Evolutionary conservation across 2,888 invertebrate genomes (phyloP).

Genomic region (Aphodius granarius): DNA sequence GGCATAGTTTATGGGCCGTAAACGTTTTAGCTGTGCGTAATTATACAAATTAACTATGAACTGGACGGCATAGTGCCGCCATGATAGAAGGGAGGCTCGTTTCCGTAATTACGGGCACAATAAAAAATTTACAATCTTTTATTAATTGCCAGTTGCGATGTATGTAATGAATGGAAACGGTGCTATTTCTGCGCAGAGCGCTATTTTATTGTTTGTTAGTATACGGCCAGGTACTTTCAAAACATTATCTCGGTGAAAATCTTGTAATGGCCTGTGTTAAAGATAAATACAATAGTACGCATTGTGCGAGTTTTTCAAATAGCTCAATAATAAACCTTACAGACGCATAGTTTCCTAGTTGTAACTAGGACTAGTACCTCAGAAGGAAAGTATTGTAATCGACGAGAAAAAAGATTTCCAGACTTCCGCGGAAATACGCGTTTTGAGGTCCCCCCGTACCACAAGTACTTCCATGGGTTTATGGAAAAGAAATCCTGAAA

Average conservation of each 20-base stretch:
- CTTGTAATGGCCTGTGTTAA: neutral
- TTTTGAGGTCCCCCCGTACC: too few species aligned
- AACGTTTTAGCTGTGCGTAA: conserved; percentile 49
- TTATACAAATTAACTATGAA: conserved; percentile 50
- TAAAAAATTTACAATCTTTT: conserved; percentile 38
- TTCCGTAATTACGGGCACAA: conserved; percentile 36
- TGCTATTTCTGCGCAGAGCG: neutral
- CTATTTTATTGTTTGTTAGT: neutral
- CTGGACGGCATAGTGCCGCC: conserved; percentile 21
- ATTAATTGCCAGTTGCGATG: conserved; percentile 20
- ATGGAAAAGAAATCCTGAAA: too few species aligned
- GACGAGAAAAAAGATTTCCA: too few species aligned
- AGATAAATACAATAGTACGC: neutral
- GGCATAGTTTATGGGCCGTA: conserved; percentile 48
- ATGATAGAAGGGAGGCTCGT: conserved; percentile 19
- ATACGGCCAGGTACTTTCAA: neutral
- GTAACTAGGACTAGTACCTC: too few species aligned
- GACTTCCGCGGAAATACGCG: too few species aligned
- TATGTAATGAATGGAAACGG: conserved; percentile 1
- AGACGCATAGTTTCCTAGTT: too few species aligned
- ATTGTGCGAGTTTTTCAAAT: neutral
- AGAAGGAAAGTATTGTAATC: too few species aligned
- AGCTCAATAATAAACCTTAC: neutral
- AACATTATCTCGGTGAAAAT: neutral
- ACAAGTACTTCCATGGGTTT: too few species aligned